A percentile compares a stretch with the other conserved stretches of the same genome.
These are phyloP conservation scores for Varanus salvator DNA, from an alignment of 2,113 vertebrate genomes.

Conservation along the genomic window DNA sequence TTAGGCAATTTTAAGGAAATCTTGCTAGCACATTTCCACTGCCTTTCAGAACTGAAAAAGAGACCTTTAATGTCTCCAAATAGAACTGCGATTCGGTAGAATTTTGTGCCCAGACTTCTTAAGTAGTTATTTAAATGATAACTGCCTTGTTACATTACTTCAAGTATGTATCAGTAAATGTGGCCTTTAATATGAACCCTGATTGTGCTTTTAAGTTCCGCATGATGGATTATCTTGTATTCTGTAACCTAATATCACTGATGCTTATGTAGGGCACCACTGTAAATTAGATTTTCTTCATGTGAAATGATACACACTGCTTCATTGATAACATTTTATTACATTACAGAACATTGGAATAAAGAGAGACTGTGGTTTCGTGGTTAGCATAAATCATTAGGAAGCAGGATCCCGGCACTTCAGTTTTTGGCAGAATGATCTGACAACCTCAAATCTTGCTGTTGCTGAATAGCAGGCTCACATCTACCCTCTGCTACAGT, in stretches of 20 bases:
- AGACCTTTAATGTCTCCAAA: constrained; percentile 27
- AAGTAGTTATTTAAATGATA: constrained; percentile 65
- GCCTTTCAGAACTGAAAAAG: not conserved
- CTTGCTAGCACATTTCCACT: constrained; percentile 6
- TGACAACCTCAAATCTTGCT: not conserved
- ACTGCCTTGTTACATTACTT: constrained; percentile 56
- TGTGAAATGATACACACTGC: constrained; percentile 46
- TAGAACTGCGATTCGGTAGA: not conserved
- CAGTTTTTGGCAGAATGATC: not conserved
- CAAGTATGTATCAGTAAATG: constrained; percentile 54
- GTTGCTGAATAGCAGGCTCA: not conserved
- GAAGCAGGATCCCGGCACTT: constrained; percentile 1
- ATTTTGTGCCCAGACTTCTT: constrained; percentile 42
- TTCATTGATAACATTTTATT: constrained; percentile 61
- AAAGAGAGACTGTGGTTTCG: constrained; percentile 12
- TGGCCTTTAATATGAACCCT: constrained; percentile 51
- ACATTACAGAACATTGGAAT: constrained; percentile 32
- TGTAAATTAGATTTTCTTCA: constrained; percentile 69
- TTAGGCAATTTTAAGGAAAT: constrained; percentile 43
- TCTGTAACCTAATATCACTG: constrained; percentile 66
- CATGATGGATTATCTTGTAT: constrained; percentile 66
- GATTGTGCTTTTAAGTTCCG: constrained; percentile 64
- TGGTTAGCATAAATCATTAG: constrained; percentile 10
- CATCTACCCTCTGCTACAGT: not conserved
- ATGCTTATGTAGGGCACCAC: constrained; percentile 51